Evolutionary conservation across 2,888 invertebrate species (phyloP).

Genomic region (Drosophila robusta): DNA sequence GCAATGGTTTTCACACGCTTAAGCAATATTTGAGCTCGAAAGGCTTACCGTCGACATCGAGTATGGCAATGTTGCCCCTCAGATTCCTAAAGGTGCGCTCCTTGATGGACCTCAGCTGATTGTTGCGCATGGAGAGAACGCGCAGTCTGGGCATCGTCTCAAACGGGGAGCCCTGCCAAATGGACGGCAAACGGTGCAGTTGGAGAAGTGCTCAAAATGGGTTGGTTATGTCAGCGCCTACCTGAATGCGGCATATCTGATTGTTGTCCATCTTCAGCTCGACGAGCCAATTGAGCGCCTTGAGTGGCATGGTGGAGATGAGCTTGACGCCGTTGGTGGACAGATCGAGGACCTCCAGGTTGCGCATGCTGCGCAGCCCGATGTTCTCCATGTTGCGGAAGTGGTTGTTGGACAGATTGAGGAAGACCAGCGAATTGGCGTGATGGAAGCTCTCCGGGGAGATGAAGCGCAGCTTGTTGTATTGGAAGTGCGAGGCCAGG

Average conservation of each 20-base stretch:
- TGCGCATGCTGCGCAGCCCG: constrained; percentile 90
- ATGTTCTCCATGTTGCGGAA: constrained; percentile 90
- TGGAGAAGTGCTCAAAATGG: fast-evolving
- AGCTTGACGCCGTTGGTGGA: constrained; percentile 91
- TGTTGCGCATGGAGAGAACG: constrained; percentile 91
- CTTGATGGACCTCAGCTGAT: constrained; percentile 90
- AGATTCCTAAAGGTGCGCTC: constrained; percentile 91
- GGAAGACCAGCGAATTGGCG: constrained; percentile 91
- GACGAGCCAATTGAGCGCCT: constrained; percentile 93
- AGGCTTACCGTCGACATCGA: constrained; percentile 91
- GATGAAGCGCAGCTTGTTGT: constrained; percentile 91
- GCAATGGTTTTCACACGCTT: no score
- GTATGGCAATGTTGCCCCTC: constrained; percentile 91
- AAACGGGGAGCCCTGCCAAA: constrained; percentile 89
- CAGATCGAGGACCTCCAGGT: constrained; percentile 93
- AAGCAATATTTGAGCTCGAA: no score
- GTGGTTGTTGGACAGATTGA: constrained; percentile 94
- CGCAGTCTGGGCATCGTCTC: constrained; percentile 93
- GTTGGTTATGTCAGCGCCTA: constrained; percentile 37
- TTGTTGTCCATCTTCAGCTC: constrained; percentile 94
- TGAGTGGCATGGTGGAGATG: constrained; percentile 89
- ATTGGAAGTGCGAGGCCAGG: constrained; percentile 90
- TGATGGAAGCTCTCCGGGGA: constrained; percentile 91
- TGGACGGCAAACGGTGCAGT: not conserved
- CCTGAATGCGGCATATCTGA: constrained; percentile 91